These are phyloP conservation scores for Taenioides sp. DNA, from an alignment of 2,797 vertebrate genomes.

Conservation along the genomic window DNA sequence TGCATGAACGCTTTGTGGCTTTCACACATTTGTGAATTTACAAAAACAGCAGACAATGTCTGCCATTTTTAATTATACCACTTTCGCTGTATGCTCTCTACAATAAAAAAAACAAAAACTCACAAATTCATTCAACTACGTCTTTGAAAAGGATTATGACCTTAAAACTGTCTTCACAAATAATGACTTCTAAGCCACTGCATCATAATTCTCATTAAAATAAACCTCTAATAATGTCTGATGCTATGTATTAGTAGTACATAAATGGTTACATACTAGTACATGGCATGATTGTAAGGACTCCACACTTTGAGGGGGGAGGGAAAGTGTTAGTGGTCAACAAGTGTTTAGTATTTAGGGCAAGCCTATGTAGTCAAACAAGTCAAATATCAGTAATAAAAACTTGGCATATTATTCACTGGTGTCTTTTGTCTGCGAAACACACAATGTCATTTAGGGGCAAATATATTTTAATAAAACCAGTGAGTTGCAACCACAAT, in stretches of 20 bases:
- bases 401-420: conserved; percentile 60
- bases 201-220: neutral
- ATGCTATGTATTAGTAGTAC: neutral
- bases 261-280: neutral
- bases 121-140: neutral
- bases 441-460: conserved; percentile 60
- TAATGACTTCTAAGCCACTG: conserved; percentile 7
- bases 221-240: neutral
- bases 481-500: conserved; percentile 98
- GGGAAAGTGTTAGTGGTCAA: conserved; percentile 26
- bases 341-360: conserved; percentile 55
- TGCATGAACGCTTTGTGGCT: conserved; percentile 25
- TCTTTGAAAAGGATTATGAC: conserved; percentile 9
- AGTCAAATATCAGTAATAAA: conserved; percentile 31
- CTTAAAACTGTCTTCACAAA: conserved; percentile 5
- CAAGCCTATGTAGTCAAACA: conserved; percentile 10
- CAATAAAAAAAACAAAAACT: neutral
- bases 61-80: neutral
- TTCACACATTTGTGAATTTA: conserved; percentile 13
- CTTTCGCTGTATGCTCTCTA: neutral
- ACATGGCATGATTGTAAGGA: neutral
- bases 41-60: neutral
- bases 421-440: conserved; percentile 49
- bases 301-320: neutral
- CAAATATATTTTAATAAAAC: conserved; percentile 95